These are phyloP conservation scores for Hemicentrotus pulcherrimus DNA, from an alignment of 35 echinoderm and acorn worm species.

Conservation along the genomic window DNA sequence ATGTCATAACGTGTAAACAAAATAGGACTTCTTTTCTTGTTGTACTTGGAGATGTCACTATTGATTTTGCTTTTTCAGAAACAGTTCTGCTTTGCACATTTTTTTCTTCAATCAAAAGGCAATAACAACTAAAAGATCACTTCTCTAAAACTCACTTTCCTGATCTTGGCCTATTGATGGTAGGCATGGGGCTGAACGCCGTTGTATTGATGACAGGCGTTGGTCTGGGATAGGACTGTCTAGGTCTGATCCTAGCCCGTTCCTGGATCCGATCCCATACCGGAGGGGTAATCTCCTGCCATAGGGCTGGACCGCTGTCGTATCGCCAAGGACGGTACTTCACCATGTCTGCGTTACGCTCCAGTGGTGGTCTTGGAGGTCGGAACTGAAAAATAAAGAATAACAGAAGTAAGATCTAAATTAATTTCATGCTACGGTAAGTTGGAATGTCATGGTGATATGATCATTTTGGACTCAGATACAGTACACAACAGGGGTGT, in stretches of 20 bases:
- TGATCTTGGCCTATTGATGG: background rate
- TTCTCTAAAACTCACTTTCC: background rate
- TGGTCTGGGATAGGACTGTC: conserved; percentile 28
- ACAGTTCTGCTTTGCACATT: too few species aligned
- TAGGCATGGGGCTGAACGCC: too few species aligned
- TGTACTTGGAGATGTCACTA: too few species aligned
- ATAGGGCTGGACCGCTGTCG: conserved; percentile 56
- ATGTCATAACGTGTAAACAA: too few species aligned
- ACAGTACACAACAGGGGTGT: too few species aligned
- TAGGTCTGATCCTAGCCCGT: conserved; percentile 57
- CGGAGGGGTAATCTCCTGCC: conserved; percentile 67
- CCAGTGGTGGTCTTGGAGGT: conserved; percentile 53
- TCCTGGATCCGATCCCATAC: conserved; percentile 83
- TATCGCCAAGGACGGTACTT: conserved; percentile 67
- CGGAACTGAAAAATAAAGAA: conserved; percentile 47
- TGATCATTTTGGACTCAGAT: too few species aligned
- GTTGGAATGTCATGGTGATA: too few species aligned
- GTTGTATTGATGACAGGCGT: background rate
- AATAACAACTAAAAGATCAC: background rate
- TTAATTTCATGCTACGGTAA: too few species aligned
- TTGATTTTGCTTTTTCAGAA: too few species aligned
- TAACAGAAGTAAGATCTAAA: too few species aligned
- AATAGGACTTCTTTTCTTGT: too few species aligned
- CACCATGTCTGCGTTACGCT: conserved; percentile 67
- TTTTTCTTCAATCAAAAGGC: background rate